A percentile compares a stretch with the other conserved stretches of the same genome.
phyloP scores from a whole-genome alignment of 2,888 invertebrate species.

The Ariolimax columbianus region DNA sequence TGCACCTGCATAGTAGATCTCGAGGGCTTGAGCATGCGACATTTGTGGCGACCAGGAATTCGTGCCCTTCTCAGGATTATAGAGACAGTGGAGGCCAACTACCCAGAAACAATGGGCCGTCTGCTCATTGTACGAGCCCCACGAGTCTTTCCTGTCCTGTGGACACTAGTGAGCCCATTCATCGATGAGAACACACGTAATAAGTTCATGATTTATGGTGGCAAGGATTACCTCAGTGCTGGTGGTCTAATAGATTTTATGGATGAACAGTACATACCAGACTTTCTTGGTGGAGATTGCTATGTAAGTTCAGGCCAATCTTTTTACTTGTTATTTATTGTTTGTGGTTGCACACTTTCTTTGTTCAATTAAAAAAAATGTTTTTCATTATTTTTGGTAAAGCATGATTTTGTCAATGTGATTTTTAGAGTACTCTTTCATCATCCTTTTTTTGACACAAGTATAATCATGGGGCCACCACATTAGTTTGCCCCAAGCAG shows the following conservation, averaged over 20 bases:
- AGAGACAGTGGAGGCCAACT: constrained; percentile 93
- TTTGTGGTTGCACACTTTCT: too few relatives aligned
- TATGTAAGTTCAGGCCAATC: constrained; percentile 82
- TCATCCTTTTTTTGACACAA: too few relatives aligned
- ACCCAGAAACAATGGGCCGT: constrained; percentile 95
- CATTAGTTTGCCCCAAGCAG: too few relatives aligned
- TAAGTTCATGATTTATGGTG: constrained; percentile 94
- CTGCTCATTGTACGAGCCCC: constrained; percentile 94
- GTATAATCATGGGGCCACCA: too few relatives aligned
- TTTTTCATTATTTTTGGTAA: too few relatives aligned
- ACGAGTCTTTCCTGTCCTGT: constrained; percentile 94
- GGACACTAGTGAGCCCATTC: constrained; percentile 96
- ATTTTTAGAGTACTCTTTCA: too few relatives aligned
- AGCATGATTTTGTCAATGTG: too few relatives aligned
- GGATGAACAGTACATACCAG: constrained; percentile 90
- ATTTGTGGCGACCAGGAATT: constrained; percentile 95
- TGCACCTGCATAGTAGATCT: constrained; percentile 95
- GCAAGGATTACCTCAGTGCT: constrained; percentile 89
- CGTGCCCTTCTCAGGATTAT: constrained; percentile 84
- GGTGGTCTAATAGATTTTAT: constrained; percentile 92
- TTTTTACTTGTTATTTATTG: not conserved
- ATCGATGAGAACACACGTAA: constrained; percentile 95
- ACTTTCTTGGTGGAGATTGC: constrained; percentile 93
- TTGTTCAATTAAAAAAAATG: too few relatives aligned
- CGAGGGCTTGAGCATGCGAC: constrained; percentile 95